Evolutionary conservation across 2,888 invertebrate species (phyloP).

Genomic region (Eretmocerus hayati): DNA sequence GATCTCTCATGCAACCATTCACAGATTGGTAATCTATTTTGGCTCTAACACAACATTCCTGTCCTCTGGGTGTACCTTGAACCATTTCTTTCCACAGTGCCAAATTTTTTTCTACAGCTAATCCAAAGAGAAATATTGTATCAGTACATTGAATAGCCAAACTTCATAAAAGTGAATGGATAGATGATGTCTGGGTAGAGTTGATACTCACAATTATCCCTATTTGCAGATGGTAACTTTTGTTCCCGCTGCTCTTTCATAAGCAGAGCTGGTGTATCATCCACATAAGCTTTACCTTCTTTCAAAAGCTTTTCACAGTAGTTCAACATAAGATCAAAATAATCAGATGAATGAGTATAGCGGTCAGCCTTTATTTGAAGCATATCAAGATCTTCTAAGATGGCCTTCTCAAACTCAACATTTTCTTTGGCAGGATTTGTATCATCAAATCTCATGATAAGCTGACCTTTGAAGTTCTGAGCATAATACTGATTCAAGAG

Average conservation of each 20-base stretch:
- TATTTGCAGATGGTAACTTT: conserved; percentile 73
- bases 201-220: conserved; percentile 69
- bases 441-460: conserved; percentile 98
- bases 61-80: conserved; percentile 69
- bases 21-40: conserved; percentile 95
- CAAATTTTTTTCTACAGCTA: conserved; percentile 79
- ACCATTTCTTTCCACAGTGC: conserved; percentile 94
- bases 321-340: conserved; percentile 86
- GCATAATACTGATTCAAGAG: conserved; percentile 97
- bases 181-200: too few species aligned
- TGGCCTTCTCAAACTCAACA: conserved; percentile 94
- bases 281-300: conserved; percentile 89
- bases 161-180: too few species aligned
- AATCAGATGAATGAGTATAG: conserved; percentile 93
- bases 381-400: conserved; percentile 86
- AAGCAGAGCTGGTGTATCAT: conserved; percentile 87
- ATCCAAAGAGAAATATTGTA: not conserved
- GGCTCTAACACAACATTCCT: conserved; percentile 88
- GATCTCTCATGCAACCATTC: conserved; percentile 96
- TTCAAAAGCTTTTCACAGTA: conserved; percentile 83
- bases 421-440: conserved; percentile 99
- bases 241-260: conserved; percentile 96
- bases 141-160: not conserved
- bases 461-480: conserved; percentile 80
- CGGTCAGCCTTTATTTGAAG: conserved; percentile 86